Evolutionary conservation across 1,140 invertebrate genomes (phyloP), one percentile per base, ranked within the genome.

Genomic region (Neuroterus valhalla): DNA sequence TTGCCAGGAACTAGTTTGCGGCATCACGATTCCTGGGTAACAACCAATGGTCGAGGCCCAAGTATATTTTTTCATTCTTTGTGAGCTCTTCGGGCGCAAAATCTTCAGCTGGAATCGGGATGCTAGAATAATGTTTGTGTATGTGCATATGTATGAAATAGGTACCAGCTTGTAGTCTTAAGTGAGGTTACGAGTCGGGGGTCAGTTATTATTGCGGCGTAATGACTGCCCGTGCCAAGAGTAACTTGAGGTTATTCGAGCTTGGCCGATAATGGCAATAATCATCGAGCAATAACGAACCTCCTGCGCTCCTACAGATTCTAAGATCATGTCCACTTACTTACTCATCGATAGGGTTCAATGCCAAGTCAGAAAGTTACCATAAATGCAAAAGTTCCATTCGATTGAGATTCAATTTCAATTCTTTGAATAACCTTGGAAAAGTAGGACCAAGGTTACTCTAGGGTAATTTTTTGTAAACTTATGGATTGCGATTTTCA

Each of bases 231-330:
- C 77, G 76, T 69, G 81, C 71, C 74, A 82, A 83, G 71, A 74
- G 72, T 76, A 75, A 78, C 26, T 48, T 67, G 43, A 62, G 45
- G 67, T 45, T 50, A 68, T 43, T 66, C 62, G 55, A 78, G 75
- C 81, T 82, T 78, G 67, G 23, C 71, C 45, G 21, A 71, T 78
- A 84, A 78, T 80, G 72, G 69, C 78, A 79, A 82, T 83, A 76
- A 83, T 48, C 46, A 48, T 83, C 79, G 74, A 21, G 72, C 66
- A 81, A 79, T 81, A 82, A 82, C 75, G 55, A 82, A 72, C 62
- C 55, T 21, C 5, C 23, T n/a, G 55, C 44, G n/a, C 31, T 17
- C 31, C 23, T 2, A 46, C 23, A 48, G 46, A 48, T 19, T 17
- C 46, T 5, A 48, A 48, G 46, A 48, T 15, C 17, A 48, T 19